phyloP scores from a whole-genome alignment of 2,797 vertebrate genomes.

The Aphelocoma californica region DNA sequence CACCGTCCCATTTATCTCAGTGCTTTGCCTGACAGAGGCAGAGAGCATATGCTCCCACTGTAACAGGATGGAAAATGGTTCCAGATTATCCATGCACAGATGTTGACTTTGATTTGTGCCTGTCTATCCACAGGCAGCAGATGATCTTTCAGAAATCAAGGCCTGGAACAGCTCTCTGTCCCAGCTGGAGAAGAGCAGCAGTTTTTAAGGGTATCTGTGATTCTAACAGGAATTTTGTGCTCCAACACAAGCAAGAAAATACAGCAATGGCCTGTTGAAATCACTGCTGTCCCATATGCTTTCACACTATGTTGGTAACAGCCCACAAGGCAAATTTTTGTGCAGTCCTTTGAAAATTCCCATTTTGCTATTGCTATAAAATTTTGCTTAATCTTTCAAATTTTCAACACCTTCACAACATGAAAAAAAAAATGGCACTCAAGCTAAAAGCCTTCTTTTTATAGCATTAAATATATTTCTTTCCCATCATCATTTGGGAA shows the following conservation, averaged over 20 bases:
- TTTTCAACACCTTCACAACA: background rate
- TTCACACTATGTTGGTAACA: background rate
- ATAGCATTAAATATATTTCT: background rate
- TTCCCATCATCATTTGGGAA: background rate
- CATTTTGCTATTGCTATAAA: background rate
- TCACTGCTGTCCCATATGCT: background rate
- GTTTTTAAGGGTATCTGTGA: background rate
- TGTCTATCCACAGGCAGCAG: slow-evolving; percentile 27
- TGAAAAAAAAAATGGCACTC: background rate
- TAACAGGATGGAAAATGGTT: slow-evolving; percentile 17
- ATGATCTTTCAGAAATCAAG: slow-evolving; percentile 18
- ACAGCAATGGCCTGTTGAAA: background rate
- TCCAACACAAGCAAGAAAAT: background rate
- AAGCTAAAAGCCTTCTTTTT: slow-evolving; percentile 11
- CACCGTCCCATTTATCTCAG: background rate
- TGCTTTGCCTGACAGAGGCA: background rate
- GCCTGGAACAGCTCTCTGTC: background rate
- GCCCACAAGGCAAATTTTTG: background rate
- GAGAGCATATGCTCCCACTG: background rate
- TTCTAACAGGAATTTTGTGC: background rate
- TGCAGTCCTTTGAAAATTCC: background rate
- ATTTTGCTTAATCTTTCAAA: background rate
- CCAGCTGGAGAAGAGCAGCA: slow-evolving; percentile 14
- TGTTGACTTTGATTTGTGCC: slow-evolving; percentile 56
- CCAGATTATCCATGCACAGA: slow-evolving; percentile 20